Evolutionary conservation across 1,140 invertebrate genomes (phyloP).

Genomic region (Drosophila auraria): DNA sequence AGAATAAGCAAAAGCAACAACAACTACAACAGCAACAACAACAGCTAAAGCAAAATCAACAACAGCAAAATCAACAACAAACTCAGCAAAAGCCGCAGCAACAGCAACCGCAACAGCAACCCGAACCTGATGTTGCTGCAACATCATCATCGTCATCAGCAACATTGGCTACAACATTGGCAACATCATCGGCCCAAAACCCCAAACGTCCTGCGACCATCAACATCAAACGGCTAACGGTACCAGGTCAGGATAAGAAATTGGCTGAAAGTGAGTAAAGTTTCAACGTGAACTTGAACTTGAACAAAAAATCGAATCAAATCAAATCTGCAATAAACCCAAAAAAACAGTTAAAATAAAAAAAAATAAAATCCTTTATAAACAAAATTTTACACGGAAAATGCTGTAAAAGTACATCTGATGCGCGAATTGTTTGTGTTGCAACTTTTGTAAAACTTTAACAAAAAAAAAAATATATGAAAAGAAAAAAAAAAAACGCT

Average conservation of each 20-base stretch:
- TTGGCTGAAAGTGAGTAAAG: conserved; percentile 85
- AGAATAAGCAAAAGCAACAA: conserved; percentile 76
- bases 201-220: conserved; percentile 70
- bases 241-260: conserved; percentile 84
- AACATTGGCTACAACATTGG: conserved; percentile 6
- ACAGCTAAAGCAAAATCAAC: conserved; percentile 30
- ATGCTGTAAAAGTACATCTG: conserved; percentile 80
- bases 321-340: conserved; percentile 33
- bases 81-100: conserved; percentile 37
- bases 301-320: conserved; percentile 36
- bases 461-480: conserved; percentile 14
- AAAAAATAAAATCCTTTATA: conserved; percentile 20
- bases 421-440: conserved; percentile 80
- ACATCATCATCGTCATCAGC: conserved; percentile 25
- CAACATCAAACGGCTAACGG: conserved; percentile 81
- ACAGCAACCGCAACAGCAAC: conserved; percentile 33
- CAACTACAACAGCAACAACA: conserved; percentile 59
- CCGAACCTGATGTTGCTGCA: conserved; percentile 31
- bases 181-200: conserved; percentile 48
- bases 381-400: conserved; percentile 66
- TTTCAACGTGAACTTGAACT: conserved; percentile 74
- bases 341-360: conserved; percentile 43
- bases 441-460: conserved; percentile 72
- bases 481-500: conserved; percentile 40
- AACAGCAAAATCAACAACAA: conserved; percentile 23